A percentile compares a stretch with the other conserved stretches of the same genome.
phyloP scores from a whole-genome alignment of 2,797 vertebrate genomes.

The Onychomys torridus region DNA sequence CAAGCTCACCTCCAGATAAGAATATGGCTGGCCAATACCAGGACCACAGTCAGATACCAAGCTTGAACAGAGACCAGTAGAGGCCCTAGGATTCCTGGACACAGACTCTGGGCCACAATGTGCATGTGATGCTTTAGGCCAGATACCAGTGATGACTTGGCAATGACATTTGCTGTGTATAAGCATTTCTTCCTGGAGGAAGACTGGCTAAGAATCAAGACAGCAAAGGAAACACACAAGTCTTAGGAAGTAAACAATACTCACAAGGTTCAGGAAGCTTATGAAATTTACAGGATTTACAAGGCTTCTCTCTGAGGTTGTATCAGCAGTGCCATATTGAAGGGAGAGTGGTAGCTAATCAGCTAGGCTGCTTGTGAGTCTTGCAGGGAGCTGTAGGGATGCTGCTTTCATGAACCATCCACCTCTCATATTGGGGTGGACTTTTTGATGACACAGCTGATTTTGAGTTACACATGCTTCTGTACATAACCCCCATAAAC shows the following conservation, averaged over 20 bases:
- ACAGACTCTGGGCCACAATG: not conserved
- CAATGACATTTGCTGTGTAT: not conserved
- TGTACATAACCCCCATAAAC: not conserved
- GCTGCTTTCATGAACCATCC: not conserved
- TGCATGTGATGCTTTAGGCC: not conserved
- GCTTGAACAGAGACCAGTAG: not conserved
- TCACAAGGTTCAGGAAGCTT: not conserved
- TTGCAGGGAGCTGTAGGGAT: not conserved
- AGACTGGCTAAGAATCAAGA: not conserved
- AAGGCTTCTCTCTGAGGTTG: not conserved
- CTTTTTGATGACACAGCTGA: not conserved
- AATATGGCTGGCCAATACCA: accelerated
- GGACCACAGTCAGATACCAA: accelerated
- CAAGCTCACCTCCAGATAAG: not conserved
- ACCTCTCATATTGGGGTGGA: not conserved
- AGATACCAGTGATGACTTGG: not conserved
- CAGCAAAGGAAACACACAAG: not conserved
- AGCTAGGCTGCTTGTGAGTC: not conserved
- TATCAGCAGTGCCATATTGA: not conserved
- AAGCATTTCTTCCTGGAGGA: not conserved
- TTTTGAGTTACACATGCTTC: not conserved
- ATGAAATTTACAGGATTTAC: not conserved
- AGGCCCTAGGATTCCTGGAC: not conserved
- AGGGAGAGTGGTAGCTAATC: not conserved
- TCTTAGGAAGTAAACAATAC: not conserved